Conservation (phyloP, 2,888 invertebrate genomes). For the Ephialtes manifestator region DNA sequence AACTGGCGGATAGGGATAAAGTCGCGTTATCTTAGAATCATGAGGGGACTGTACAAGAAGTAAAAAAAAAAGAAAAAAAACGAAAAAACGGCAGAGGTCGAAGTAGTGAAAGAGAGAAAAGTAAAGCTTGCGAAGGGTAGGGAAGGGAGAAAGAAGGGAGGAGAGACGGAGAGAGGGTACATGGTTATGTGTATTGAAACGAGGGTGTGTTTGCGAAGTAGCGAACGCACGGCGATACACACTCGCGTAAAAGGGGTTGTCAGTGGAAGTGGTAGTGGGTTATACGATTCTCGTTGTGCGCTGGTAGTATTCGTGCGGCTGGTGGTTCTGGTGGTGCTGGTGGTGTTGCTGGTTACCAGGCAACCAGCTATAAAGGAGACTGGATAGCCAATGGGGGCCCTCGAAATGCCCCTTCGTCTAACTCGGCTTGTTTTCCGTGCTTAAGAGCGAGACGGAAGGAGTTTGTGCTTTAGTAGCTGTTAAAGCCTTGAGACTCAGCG, state of each 20-base stretch:
- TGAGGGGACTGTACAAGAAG: slow-evolving; percentile 1
- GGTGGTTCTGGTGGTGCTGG: slow-evolving; percentile 59
- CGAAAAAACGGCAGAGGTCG: not conserved
- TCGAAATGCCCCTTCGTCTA: slow-evolving; percentile 84
- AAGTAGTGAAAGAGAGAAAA: slow-evolving; percentile 2
- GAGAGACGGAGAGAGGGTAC: slow-evolving; percentile 39
- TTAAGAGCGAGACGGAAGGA: slow-evolving; percentile 83
- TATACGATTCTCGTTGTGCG: slow-evolving; percentile 74
- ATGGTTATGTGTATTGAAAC: slow-evolving; percentile 55
- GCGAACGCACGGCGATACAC: slow-evolving; percentile 25
- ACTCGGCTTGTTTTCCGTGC: slow-evolving; percentile 84
- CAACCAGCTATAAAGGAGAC: slow-evolving; percentile 84
- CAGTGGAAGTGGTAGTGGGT: slow-evolving; percentile 73
- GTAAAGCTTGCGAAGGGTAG: not conserved
- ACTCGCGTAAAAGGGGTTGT: slow-evolving; percentile 38
- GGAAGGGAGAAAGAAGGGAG: slow-evolving; percentile 22
- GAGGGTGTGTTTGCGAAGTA: slow-evolving; percentile 55
- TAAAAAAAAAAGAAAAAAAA: not conserved
- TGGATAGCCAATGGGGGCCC: slow-evolving; percentile 85
- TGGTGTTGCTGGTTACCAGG: slow-evolving; percentile 81
- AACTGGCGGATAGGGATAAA: slow-evolving; percentile 2
- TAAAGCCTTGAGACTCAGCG: slow-evolving; percentile 82
- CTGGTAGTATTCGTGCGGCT: slow-evolving; percentile 73
- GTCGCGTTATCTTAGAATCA: slow-evolving; percentile 13
- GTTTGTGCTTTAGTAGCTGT: slow-evolving; percentile 86